Conservation (phyloP, 2,797 vertebrate genomes). For the Epinephelus awoara region DNA sequence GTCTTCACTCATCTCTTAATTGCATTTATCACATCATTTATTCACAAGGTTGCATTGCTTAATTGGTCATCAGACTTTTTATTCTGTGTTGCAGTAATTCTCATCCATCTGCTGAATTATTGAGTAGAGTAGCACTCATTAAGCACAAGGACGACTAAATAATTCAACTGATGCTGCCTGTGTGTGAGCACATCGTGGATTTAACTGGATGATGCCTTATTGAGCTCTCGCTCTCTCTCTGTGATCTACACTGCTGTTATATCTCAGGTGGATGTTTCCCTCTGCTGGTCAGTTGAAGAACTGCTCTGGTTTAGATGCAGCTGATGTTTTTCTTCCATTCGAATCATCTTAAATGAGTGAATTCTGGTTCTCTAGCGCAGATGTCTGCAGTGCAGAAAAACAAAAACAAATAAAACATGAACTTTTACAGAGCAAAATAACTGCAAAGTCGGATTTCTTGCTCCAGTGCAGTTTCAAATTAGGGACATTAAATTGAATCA, state of each 20-base stretch:
- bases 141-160: conserved; percentile 65
- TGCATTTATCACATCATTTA: conserved; percentile 56
- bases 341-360: neutral
- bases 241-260: neutral
- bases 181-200: conserved; percentile 48
- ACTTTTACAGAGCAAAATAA: too few species aligned
- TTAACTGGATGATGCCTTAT: conserved; percentile 17
- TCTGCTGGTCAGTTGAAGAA: conserved; percentile 67
- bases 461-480: too few species aligned
- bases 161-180: conserved; percentile 62
- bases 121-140: conserved; percentile 53
- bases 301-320: conserved; percentile 1
- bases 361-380: neutral
- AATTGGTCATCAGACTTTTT: conserved; percentile 54
- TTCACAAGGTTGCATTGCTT: conserved; percentile 42
- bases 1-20: conserved; percentile 35
- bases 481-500: too few species aligned
- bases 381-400: neutral
- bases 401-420: too few species aligned
- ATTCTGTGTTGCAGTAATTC: conserved; percentile 43
- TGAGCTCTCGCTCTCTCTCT: neutral
- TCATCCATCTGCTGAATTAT: conserved; percentile 68
- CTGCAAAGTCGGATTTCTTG: too few species aligned
- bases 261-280: conserved; percentile 37
- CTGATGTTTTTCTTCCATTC: neutral